Evolutionary conservation across 2,888 invertebrate species (phyloP).

Genomic region (Hypomecis punctinalis): DNA sequence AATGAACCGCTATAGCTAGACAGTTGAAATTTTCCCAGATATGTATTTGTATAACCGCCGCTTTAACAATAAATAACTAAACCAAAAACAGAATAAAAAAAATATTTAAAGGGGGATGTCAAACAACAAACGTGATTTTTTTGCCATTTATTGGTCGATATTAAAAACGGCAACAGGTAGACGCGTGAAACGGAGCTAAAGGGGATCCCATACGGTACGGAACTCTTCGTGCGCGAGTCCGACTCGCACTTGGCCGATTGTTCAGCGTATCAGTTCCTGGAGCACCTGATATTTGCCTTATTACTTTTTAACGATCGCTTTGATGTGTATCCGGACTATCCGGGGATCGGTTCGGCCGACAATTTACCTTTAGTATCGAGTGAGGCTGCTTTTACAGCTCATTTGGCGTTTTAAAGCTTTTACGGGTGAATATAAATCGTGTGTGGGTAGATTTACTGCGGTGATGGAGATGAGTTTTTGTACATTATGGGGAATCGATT

Average conservation of each 20-base stretch:
- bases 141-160: no score
- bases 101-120: no score
- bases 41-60: no score
- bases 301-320: slow-evolving; percentile 34
- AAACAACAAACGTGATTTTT: no score
- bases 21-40: no score
- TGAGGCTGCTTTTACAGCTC: slow-evolving; percentile 35
- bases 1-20: no score
- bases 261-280: slow-evolving; percentile 22
- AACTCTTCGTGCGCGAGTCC: no score
- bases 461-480: slow-evolving; percentile 12
- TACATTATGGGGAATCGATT: neutral
- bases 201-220: no score
- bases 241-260: slow-evolving; percentile 13
- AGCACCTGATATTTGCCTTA: slow-evolving; percentile 39
- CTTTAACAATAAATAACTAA: no score
- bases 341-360: slow-evolving; percentile 20
- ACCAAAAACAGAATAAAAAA: no score
- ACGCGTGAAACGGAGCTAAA: no score
- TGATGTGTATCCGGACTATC: slow-evolving; percentile 30
- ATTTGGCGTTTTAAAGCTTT: slow-evolving; percentile 32
- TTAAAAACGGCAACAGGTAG: no score
- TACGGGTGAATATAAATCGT: slow-evolving; percentile 8
- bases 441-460: slow-evolving; percentile 1
- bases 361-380: slow-evolving; percentile 30